Evolutionary conservation across 2,888 invertebrate species (phyloP), one percentile per base, ranked within the genome.

Genomic region (Pinctada fucata): DNA sequence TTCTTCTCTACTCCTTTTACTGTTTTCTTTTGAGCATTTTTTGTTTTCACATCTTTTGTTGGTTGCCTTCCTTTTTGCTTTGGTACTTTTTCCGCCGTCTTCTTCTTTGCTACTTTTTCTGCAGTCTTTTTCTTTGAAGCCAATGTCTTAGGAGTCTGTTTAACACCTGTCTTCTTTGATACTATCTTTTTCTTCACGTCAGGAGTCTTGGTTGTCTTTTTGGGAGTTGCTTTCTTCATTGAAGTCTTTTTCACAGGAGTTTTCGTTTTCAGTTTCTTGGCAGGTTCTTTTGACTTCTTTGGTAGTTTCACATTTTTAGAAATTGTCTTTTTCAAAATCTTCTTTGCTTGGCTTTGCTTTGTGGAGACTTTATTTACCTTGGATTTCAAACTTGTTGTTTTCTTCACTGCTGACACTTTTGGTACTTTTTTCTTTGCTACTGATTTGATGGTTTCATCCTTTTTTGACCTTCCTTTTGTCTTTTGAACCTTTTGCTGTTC

Each of bases 41-140:
- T 58, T 47, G n/a, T 68, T 74, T 66, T 72, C 50, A 8, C 45
- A n/a, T 72, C 77, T 79, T 10, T 13, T 71, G 65, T 71, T 75
- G 47, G 58, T 52, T 66, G 50, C 70, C 31, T 65, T 58, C 69
- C 8, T 78, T 66, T 31, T 51, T 13, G 50, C 48, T 72, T 68
- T 68, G 51, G 31, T 48, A 48, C 13, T 31, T 72, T 73, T 66
- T 75, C 3, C 50, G 64, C 51, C 64, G 51, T 10, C n/a, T 75
- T 10, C 10, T 47, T 72, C 45, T 71, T 76, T 1, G 48, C 16
- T 58, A 2, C 45, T 45, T 49, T 73, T 70, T 63, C 51, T n/a
- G 64, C 31, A 16, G 47, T 16, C 50, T 72, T 75, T 16, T 75
- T 66, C 52, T 75, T 66, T 16, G n/a, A 31, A 31, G 31, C 31